These are phyloP conservation scores for Limosa lapponica DNA, from an alignment of 2,797 vertebrate genomes.

Conservation along the genomic window DNA sequence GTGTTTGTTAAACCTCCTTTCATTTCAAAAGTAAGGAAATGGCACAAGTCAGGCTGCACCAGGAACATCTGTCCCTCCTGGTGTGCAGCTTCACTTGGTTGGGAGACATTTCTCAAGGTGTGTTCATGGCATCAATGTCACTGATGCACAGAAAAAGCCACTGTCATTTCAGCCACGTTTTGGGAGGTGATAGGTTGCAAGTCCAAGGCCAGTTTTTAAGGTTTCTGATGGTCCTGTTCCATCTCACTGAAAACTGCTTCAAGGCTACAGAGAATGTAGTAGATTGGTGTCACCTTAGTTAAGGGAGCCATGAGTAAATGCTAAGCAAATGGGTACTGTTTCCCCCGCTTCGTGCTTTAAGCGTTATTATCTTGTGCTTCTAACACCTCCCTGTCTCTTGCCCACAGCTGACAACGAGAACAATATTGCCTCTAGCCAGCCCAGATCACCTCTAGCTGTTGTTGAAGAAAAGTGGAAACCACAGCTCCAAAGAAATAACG, in stretches of 20 bases:
- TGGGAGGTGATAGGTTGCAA: not conserved
- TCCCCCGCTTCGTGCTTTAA: not conserved
- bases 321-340: not conserved
- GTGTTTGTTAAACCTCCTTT: not conserved
- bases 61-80: not conserved
- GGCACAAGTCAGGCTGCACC: not conserved
- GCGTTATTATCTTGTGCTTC: not conserved
- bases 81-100: not conserved
- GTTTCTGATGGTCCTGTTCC: not conserved
- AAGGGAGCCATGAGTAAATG: not conserved
- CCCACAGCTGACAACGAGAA: constrained; percentile 95
- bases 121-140: not conserved
- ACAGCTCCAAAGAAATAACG: constrained; percentile 89
- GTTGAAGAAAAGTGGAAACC: constrained; percentile 89
- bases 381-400: constrained; percentile 38
- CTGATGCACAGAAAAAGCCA: not conserved
- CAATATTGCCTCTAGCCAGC: constrained; percentile 90
- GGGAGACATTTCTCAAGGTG: not conserved
- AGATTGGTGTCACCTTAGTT: not conserved
- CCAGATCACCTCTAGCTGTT: constrained; percentile 86
- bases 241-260: not conserved
- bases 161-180: not conserved
- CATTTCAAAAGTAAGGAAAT: not conserved
- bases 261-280: not conserved
- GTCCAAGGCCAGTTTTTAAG: not conserved